These are phyloP conservation scores for Rostratula benghalensis DNA, from an alignment of 2,113 vertebrate genomes.

Conservation along the genomic window DNA sequence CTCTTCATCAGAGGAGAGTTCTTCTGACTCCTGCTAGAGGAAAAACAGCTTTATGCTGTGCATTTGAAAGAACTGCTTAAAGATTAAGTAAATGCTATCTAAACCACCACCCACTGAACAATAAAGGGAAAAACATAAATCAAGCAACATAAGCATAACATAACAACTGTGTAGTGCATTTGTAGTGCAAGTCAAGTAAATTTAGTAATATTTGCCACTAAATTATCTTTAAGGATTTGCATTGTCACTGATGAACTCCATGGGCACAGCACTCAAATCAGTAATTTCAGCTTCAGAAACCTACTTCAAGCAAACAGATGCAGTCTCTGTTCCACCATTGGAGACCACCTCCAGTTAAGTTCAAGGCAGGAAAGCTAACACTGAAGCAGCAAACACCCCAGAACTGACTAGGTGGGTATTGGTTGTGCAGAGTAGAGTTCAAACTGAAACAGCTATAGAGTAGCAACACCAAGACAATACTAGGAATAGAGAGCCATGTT, in stretches of 20 bases:
- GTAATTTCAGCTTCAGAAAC: background rate
- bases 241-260: background rate
- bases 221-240: background rate
- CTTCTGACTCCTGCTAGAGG: slow-evolving; percentile 88
- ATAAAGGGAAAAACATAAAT: background rate
- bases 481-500: background rate
- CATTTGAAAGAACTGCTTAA: background rate
- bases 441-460: background rate
- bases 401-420: background rate
- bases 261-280: accelerated
- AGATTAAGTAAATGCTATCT: background rate
- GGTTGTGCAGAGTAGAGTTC: background rate
- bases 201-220: background rate
- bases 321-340: background rate
- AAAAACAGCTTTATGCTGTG: background rate
- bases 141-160: background rate
- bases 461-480: background rate
- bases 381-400: background rate
- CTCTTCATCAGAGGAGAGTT: slow-evolving; percentile 94
- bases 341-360: background rate
- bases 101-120: background rate
- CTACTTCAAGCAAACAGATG: background rate
- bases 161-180: background rate
- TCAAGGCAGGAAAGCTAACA: background rate
- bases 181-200: background rate